Evolutionary conservation across 2,888 invertebrate species (phyloP).

Genomic region (Platycnemis pennipes): DNA sequence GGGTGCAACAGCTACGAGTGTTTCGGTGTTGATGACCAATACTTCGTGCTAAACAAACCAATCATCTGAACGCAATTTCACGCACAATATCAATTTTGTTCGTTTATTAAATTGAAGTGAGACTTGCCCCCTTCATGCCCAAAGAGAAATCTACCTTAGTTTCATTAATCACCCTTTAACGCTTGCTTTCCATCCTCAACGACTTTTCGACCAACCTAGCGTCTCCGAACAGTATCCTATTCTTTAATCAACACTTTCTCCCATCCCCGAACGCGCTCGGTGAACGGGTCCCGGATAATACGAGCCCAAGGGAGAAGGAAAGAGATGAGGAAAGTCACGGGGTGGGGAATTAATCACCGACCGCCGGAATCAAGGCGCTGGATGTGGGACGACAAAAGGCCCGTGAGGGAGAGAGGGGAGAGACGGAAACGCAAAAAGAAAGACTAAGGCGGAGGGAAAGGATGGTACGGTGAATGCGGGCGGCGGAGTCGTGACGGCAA

Average conservation of each 20-base stretch:
- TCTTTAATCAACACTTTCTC: background rate
- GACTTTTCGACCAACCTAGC: background rate
- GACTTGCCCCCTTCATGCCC: too few species aligned
- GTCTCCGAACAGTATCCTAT: too few species aligned
- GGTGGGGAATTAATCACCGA: conserved; percentile 51
- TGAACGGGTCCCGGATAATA: background rate
- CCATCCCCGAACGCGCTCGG: background rate
- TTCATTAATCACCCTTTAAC: too few species aligned
- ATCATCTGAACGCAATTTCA: too few species aligned
- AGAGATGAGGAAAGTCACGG: conserved; percentile 29
- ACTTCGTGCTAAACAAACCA: too few species aligned
- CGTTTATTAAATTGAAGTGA: too few species aligned
- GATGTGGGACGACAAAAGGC: conserved; percentile 28
- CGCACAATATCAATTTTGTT: too few species aligned
- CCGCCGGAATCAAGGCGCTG: conserved; percentile 54
- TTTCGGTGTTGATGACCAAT: too few species aligned
- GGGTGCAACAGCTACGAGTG: too few species aligned
- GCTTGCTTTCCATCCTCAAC: too few species aligned
- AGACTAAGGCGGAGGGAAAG: background rate
- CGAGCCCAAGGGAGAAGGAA: background rate
- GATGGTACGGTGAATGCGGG: background rate
- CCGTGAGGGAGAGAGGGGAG: background rate
- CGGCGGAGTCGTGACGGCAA: background rate
- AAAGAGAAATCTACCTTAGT: too few species aligned
- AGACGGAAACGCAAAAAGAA: background rate